Evolutionary conservation across 2,888 invertebrate genomes (phyloP).

Genomic region (Plusia festucae): DNA sequence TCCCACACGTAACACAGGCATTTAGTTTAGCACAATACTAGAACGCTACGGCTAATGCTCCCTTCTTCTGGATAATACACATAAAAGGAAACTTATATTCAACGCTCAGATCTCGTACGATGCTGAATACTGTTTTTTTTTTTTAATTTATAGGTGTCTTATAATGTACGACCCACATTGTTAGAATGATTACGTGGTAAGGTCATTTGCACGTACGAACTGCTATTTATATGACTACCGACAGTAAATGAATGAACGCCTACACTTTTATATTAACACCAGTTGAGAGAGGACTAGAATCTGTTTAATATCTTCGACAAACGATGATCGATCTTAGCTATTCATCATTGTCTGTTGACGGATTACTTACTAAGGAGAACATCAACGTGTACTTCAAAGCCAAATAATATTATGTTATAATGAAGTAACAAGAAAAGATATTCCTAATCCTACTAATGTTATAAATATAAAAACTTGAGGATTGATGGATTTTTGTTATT

Average conservation of each 20-base stretch:
- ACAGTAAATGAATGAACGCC: background rate
- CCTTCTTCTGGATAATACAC: too few relatives aligned
- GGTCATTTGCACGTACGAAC: background rate
- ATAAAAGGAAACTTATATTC: too few relatives aligned
- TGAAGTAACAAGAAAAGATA: background rate
- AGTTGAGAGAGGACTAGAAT: background rate
- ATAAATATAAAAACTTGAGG: background rate
- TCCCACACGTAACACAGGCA: too few relatives aligned
- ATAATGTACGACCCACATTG: too few relatives aligned
- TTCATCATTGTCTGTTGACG: constrained; percentile 11
- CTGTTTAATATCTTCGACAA: constrained; percentile 6
- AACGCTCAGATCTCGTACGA: too few relatives aligned
- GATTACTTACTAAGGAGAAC: constrained; percentile 3
- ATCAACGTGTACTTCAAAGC: constrained; percentile 3
- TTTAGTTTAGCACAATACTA: too few relatives aligned
- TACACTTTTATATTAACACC: constrained; percentile 1
- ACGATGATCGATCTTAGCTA: constrained; percentile 18
- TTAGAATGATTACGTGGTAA: too few relatives aligned
- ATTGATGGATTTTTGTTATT: background rate
- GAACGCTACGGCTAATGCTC: too few relatives aligned
- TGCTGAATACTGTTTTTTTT: too few relatives aligned
- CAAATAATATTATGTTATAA: background rate
- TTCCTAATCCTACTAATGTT: background rate
- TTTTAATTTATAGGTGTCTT: too few relatives aligned
- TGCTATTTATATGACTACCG: background rate